Evolutionary conservation across 1,140 invertebrate species (phyloP), one percentile per base, ranked within the genome.

Genomic region (Cotesia vestalis): DNA sequence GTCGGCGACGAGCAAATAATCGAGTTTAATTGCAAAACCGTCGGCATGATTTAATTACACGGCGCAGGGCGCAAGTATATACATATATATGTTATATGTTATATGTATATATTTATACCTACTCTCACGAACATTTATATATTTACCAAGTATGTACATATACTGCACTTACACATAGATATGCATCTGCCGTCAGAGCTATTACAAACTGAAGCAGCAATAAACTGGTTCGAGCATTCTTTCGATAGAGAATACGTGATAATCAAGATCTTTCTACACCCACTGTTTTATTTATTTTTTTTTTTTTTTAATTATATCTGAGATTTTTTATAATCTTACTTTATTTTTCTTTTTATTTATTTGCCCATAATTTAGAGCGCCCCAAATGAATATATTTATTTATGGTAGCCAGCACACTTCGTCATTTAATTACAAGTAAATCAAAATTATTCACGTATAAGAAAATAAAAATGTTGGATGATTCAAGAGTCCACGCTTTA

Each of bases 1-100:
- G 76, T 76, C 78, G 79, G 82, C 83, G 83, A 85, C 85, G 84
- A 85, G 85, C 85, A 86, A 87, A 87, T 87, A 86, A 87, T 87
- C 85, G 85, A 87, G 85, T 86, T 87, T 87, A 87, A 87, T 87
- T 87, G 85, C 85, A 86, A 87, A 87, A 87, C 84, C 85, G 85
- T 86, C 84, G 84, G 84, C 83, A 86, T 87, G 86, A 87, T 87
- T 87, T 87, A 87, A 87, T 87, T 86, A 87, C 83, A 81, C 79
- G 78, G 79, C 79, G 75, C 78, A 75, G 77, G 70, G 67, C 70
- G 20, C 46, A 66, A 62, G 62, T 69, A 67, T 62, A 55, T 69
- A 69, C 66, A 71, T 74, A 63, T 72, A 53, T 68, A 51, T 27
- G 27, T 70, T 73, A 70, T 70, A 27, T 70, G 67, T 38, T 53